Evolutionary conservation across 92 coral and sea anemone species (phyloP), one percentile per base, ranked within the genome.

Genomic region (Virgularia gustaviana): DNA sequence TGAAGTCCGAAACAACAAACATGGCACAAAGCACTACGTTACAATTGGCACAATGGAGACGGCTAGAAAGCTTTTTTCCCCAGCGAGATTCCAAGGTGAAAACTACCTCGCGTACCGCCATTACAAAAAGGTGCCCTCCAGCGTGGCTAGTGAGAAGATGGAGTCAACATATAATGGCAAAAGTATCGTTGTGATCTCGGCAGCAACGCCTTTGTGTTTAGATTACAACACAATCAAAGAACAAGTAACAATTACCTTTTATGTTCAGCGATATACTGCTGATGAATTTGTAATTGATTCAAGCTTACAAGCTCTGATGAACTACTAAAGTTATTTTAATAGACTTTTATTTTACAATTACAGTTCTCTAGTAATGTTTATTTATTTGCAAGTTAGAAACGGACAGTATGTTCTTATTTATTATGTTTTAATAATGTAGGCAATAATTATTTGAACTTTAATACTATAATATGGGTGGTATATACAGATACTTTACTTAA

Each of bases 281-380:
- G 57, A 72, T 49, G 78, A 19, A 13, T 25, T 53, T n/a, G 54
- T 32, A 9, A 49, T 71, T 4, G 65, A 71, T 42, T 51, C 42
- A 16, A 68, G 75, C 28, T 34, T 52, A 34, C 63, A 71, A 51
- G 76, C 76, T 16, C 37, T 71, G 25, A 71, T 71, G 76, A 52
- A 52, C 56, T 58, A 28, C 57, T 66, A 58, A 66, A n/a, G n/a
- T n/a, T n/a, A n/a, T n/a, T n/a, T n/a, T n/a, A n/a, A n/a, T n/a
- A n/a, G n/a, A n/a, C n/a, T n/a, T n/a, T n/a, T n/a, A n/a, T n/a
- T n/a, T n/a, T n/a, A n/a, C n/a, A n/a, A n/a, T n/a, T n/a, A n/a
- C n/a, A n/a, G n/a, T n/a, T n/a, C n/a, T n/a, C n/a, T n/a, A n/a
- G n/a, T n/a, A n/a, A n/a, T n/a, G n/a, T n/a, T n/a, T n/a, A n/a